Percentiles rank a stretch among this genome's conserved stretches.
Conservation (phyloP, 2,113 vertebrate species). For the Eclectus roratus region DNA sequence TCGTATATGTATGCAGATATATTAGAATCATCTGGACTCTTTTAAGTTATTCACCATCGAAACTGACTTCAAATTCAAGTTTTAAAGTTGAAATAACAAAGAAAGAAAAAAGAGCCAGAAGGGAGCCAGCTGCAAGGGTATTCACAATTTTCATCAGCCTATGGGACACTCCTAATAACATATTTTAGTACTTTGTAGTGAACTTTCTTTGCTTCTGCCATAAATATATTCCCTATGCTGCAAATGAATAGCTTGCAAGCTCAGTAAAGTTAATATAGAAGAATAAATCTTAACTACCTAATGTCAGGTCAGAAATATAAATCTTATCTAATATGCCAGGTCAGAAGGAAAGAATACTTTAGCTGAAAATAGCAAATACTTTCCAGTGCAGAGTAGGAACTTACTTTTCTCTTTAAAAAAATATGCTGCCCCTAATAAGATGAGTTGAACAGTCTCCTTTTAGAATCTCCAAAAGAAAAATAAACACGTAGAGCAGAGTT, state of each 20-base stretch:
- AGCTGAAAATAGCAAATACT: slow-evolving; percentile 65
- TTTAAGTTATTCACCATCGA: slow-evolving; percentile 27
- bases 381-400: slow-evolving; percentile 53
- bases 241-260: slow-evolving; percentile 60
- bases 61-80: slow-evolving; percentile 38
- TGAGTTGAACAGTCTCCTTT: slow-evolving; percentile 66
- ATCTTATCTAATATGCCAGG: slow-evolving; percentile 59
- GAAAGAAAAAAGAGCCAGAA: slow-evolving; percentile 37
- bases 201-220: slow-evolving; percentile 56
- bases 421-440: slow-evolving; percentile 60
- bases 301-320: slow-evolving; percentile 72
- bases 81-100: slow-evolving; percentile 67
- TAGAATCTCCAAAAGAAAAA: slow-evolving; percentile 74
- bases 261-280: slow-evolving; percentile 58
- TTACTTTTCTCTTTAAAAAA: slow-evolving; percentile 55
- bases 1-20: not conserved
- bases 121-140: slow-evolving; percentile 58
- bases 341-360: slow-evolving; percentile 65
- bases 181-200: slow-evolving; percentile 58
- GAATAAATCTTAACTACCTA: slow-evolving; percentile 69
- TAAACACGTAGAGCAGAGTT: slow-evolving; percentile 72
- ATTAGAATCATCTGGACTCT: slow-evolving; percentile 51
- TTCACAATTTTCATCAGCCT: slow-evolving; percentile 55
- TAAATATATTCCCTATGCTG: slow-evolving; percentile 58
- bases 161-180: slow-evolving; percentile 40